Conservation (phyloP, 2,113 vertebrate genomes). For the Sapajus apella region DNA sequence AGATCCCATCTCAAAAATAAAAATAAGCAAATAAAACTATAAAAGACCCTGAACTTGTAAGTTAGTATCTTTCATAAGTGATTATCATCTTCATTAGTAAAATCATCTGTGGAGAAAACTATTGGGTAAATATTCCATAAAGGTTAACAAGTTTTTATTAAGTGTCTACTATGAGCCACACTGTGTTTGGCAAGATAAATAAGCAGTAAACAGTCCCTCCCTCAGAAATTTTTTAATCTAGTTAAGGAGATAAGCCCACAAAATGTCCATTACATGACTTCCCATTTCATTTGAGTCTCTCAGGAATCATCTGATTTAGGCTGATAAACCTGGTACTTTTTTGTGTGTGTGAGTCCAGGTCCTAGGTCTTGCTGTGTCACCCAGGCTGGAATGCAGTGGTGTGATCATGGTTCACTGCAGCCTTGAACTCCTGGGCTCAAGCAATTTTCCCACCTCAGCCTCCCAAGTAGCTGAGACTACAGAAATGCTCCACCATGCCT, state of each 20-base stretch:
- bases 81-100: slow-evolving; percentile 3
- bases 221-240: slow-evolving; percentile 12
- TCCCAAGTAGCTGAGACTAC: too few relatives aligned
- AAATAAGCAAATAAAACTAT: background rate
- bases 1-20: too few relatives aligned
- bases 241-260: background rate
- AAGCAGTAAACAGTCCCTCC: background rate
- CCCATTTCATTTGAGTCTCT: slow-evolving; percentile 1
- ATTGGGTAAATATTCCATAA: background rate
- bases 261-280: background rate
- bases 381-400: too few relatives aligned
- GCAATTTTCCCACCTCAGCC: too few relatives aligned
- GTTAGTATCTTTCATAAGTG: background rate
- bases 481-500: too few relatives aligned
- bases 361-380: too few relatives aligned
- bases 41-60: background rate
- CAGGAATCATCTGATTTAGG: background rate
- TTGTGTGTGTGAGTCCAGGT: too few relatives aligned
- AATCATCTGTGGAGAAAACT: background rate
- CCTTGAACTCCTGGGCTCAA: too few relatives aligned
- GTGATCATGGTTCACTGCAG: too few relatives aligned
- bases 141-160: background rate
- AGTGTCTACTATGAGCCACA: background rate
- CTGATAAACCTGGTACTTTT: background rate
- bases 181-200: background rate